Conservation (phyloP, 2,888 invertebrate genomes). For the Strigamia crassipes region DNA sequence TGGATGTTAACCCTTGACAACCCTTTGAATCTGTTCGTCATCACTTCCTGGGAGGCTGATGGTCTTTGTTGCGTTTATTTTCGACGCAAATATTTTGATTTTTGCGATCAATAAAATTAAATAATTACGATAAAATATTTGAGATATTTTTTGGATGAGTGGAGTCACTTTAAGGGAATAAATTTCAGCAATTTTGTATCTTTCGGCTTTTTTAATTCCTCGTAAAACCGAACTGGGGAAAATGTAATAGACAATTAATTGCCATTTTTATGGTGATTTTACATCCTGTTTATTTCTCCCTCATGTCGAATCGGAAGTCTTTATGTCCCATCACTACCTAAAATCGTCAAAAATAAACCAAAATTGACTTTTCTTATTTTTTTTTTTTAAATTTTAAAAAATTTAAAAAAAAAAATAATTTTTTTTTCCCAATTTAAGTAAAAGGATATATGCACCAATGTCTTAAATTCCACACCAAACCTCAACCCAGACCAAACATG, state of each 20-base stretch:
- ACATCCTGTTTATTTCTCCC: not conserved
- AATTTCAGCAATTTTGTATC: not conserved
- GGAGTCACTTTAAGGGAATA: too few relatives aligned
- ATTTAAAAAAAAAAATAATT: not conserved
- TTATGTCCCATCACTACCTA: not conserved
- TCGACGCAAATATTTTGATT: not conserved
- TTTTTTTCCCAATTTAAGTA: not conserved
- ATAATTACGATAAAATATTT: too few relatives aligned
- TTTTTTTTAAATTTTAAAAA: too few relatives aligned
- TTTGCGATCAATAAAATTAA: not conserved
- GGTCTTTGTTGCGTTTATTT: not conserved
- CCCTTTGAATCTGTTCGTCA: constrained; percentile 25
- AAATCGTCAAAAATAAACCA: not conserved
- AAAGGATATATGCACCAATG: not conserved
- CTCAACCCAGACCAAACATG: constrained; percentile 45
- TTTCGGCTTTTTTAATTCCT: not conserved
- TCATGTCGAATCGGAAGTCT: not conserved
- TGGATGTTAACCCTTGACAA: not conserved
- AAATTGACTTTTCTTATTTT: not conserved
- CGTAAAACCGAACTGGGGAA: not conserved
- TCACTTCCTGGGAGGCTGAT: not conserved
- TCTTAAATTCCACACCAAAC: constrained; percentile 14
- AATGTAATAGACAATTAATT: not conserved
- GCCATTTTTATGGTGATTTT: not conserved
- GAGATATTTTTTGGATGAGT: too few relatives aligned